These are phyloP conservation scores for Trochalopteron elliotii DNA, from an alignment of 2,113 vertebrate species.

Conservation along the genomic window DNA sequence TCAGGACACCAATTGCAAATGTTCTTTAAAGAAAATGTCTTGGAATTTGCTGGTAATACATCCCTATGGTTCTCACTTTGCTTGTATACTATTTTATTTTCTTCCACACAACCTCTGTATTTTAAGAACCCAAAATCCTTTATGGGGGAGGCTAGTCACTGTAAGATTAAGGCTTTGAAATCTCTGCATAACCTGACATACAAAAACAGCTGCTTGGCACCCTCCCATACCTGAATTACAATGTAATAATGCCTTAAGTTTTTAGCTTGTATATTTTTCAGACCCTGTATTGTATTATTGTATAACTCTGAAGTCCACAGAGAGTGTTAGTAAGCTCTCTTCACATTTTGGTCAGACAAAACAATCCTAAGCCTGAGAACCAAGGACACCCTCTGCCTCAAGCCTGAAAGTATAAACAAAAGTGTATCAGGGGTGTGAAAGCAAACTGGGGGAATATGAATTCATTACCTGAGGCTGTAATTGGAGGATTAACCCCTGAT, in stretches of 20 bases:
- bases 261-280: neutral
- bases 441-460: neutral
- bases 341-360: neutral
- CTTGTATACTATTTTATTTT: neutral
- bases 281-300: too few relatives aligned
- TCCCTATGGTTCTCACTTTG: neutral
- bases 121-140: neutral
- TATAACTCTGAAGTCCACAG: neutral
- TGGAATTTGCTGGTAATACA: neutral
- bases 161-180: neutral
- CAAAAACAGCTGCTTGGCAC: neutral
- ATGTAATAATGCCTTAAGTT: neutral
- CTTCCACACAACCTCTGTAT: neutral
- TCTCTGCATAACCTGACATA: neutral
- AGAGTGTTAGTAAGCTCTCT: neutral
- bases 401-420: neutral
- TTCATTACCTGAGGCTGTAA: neutral
- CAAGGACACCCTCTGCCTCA: neutral
- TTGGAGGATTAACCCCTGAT: neutral
- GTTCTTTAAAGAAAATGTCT: neutral
- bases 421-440: neutral
- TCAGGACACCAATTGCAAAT: neutral
- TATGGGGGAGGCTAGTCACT: neutral
- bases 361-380: neutral
- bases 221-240: neutral